A percentile compares a stretch with the other conserved stretches of the same genome.
These are phyloP conservation scores for Aix galericulata DNA, from an alignment of 2,113 vertebrate genomes.

Conservation along the genomic window DNA sequence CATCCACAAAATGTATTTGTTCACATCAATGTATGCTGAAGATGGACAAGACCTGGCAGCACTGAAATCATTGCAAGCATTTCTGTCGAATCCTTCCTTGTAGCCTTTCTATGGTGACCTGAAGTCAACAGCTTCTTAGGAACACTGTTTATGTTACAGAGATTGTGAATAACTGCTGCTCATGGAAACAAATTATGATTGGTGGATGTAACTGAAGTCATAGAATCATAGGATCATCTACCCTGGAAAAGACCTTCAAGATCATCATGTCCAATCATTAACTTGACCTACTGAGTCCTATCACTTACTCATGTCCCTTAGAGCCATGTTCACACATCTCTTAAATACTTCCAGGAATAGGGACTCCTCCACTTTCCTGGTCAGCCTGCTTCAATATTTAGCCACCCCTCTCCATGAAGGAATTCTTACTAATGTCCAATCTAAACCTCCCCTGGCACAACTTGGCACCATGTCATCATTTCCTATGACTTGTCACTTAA, in stretches of 20 bases:
- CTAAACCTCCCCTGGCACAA: too few relatives aligned
- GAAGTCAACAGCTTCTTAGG: neutral
- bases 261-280: neutral
- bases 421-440: too few relatives aligned
- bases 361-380: too few relatives aligned
- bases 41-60: neutral
- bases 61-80: neutral
- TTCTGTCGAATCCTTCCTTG: neutral
- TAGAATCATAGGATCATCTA: neutral
- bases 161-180: neutral
- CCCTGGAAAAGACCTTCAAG: neutral
- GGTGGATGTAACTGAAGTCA: neutral
- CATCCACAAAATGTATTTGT: rapidly evolving
- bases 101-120: neutral
- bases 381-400: too few relatives aligned
- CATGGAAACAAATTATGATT: neutral
- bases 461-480: too few relatives aligned
- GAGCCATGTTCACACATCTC: too few relatives aligned
- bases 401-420: too few relatives aligned
- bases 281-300: neutral
- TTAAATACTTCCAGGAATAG: too few relatives aligned
- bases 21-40: neutral
- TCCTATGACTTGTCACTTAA: too few relatives aligned
- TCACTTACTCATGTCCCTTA: neutral
- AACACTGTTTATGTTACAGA: neutral